Base-by-base conservation (phyloP, 2,797 vertebrate species). In the Acipenser transmontanus region DNA sequence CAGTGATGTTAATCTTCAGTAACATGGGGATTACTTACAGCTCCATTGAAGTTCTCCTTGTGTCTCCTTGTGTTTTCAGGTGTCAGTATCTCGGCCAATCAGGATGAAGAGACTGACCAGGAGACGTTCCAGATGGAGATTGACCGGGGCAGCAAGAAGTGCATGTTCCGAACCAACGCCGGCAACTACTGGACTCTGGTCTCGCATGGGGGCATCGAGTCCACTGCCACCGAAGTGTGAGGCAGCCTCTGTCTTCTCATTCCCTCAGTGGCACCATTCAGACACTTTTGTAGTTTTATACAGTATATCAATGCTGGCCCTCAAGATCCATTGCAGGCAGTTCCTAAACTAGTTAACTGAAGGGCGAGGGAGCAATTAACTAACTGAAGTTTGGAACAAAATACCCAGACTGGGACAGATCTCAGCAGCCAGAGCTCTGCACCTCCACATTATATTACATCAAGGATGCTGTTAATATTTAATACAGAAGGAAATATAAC, bases 71-170 rank as follows among this genome's bases (percentile, higher is more conserved):
- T 65, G 62, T 73, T 73, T 12, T 4, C 77, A 99, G 97, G 97
- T 60, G 86, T 97, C 63, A 96, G 93, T 1, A 89, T 98, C 34
- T 95, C 95, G 0, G 97, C 97, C 73, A 99, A 98, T 87, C 97
- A 99, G 81, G 96, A 98, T 0, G 96, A 98, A 64, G 95, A 96
- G 82, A 92, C 94, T 8, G 94, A 95, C 84, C 91, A 89, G 2
- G 97, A 99, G 83, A 98, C 94, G 1, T 98, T 98, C 86, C 94
- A 98, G 87, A 94, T 99, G 92, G 95, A 98, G 79, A 93, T 95
- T 0, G 91, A 97, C 84, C 89, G 81, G 1, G 93, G 96, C 68
- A 97, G 86, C 73, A 93, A 85, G 81, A 95, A 92, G 79, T 97
- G 93, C 70, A 92, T 85, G 49, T 95, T 99, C 68, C 90, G 95